Evolutionary conservation across 2,113 vertebrate genomes (phyloP).

Genomic region (Aspiorhynchus laticeps): DNA sequence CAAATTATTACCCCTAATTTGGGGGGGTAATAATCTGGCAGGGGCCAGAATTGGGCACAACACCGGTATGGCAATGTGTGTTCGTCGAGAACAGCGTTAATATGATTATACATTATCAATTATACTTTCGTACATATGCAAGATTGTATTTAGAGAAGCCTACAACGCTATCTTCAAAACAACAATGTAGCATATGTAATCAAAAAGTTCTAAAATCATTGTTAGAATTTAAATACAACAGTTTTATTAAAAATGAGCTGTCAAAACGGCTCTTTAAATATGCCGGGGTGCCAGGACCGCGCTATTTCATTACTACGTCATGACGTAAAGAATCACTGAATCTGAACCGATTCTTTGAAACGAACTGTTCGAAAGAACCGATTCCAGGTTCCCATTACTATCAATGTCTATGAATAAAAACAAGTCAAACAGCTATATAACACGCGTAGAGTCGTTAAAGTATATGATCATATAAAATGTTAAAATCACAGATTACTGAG

Average conservation of each 20-base stretch:
- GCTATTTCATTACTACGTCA: neutral
- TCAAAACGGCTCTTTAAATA: neutral
- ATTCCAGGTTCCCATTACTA: neutral
- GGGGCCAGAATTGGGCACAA: no score
- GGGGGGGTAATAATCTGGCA: no score
- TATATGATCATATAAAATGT: neutral
- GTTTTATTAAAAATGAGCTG: no score
- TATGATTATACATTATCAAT: neutral
- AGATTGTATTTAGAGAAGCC: neutral
- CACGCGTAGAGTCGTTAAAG: neutral
- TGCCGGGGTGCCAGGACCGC: neutral
- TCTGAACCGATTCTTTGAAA: neutral
- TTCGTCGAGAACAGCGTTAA: neutral
- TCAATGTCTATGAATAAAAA: neutral
- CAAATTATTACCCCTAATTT: no score
- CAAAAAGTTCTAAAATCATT: neutral
- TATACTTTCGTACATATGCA: neutral
- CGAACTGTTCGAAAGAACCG: neutral
- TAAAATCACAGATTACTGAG: neutral
- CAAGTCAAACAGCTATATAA: neutral
- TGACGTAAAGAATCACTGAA: neutral
- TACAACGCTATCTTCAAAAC: neutral
- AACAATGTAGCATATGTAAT: neutral
- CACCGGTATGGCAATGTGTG: neutral
- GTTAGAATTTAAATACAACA: neutral